phyloP scores from a whole-genome alignment of 1,140 invertebrate genomes.

The Zelostemma sp. region DNA sequence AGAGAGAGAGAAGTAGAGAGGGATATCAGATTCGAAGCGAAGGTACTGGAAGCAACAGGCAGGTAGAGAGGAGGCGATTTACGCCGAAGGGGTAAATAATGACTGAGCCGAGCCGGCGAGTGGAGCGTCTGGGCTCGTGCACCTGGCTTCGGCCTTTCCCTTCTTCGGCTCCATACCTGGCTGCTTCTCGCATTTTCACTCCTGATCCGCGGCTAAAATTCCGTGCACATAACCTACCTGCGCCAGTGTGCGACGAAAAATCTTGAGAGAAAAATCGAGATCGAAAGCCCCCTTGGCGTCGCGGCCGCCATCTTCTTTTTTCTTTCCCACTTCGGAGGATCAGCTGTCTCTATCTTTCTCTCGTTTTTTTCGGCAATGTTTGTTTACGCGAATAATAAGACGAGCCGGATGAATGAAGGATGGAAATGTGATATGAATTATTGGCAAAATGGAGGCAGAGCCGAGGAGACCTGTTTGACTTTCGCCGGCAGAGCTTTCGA shows the following conservation, averaged over 20 bases:
- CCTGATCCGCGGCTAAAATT: conserved; percentile 3
- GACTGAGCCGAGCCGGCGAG: conserved; percentile 28
- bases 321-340: no score
- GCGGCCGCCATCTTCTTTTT: conserved; percentile 17
- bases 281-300: neutral
- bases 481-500: conserved; percentile 15
- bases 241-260: neutral
- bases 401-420: conserved; percentile 26
- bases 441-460: no score
- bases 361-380: conserved; percentile 21
- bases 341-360: no score
- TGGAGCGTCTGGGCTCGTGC: conserved; percentile 50
- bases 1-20: neutral
- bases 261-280: neutral
- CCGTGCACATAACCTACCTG: neutral
- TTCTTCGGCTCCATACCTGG: conserved; percentile 46
- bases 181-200: conserved; percentile 48
- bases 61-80: neutral
- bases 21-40: neutral
- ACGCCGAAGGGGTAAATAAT: conserved; percentile 12
- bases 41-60: neutral
- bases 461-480: no score
- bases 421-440: neutral
- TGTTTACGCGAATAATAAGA: conserved; percentile 14
- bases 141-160: conserved; percentile 62